Percentiles rank a stretch among this genome's conserved stretches.
Evolutionary conservation across 2,797 vertebrate species (phyloP).

Genomic region (Sparus aurata): DNA sequence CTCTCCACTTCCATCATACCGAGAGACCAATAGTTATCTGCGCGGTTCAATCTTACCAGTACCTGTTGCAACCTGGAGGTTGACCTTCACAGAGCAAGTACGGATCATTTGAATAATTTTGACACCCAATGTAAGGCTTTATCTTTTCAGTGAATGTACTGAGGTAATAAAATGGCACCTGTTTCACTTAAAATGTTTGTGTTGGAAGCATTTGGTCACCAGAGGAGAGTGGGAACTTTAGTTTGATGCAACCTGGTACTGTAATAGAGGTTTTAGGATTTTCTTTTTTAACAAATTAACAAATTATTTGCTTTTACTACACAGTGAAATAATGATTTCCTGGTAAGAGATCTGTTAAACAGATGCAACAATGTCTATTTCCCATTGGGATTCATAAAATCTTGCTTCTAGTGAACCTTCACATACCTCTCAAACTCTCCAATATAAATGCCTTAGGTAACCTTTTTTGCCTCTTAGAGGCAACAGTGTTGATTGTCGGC

Average conservation of each 20-base stretch:
- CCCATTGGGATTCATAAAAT: background rate
- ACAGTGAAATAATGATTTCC: background rate
- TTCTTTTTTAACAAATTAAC: background rate
- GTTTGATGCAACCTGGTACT: background rate
- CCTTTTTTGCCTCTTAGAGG: background rate
- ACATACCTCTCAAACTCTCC: background rate
- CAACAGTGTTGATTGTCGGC: background rate
- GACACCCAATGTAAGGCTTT: background rate
- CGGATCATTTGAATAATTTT: background rate
- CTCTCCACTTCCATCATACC: slow-evolving; percentile 8
- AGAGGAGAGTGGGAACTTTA: background rate
- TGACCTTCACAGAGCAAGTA: background rate
- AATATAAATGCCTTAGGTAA: slow-evolving; percentile 7
- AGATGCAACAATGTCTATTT: background rate
- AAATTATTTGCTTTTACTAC: background rate
- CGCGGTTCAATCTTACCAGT: background rate
- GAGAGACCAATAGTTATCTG: background rate
- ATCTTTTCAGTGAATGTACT: slow-evolving; percentile 13
- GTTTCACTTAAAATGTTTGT: background rate
- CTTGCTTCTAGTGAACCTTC: slow-evolving; percentile 2
- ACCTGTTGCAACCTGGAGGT: background rate
- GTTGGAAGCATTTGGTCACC: background rate
- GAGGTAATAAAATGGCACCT: background rate
- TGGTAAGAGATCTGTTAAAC: background rate
- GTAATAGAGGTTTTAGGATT: background rate